A percentile compares a stretch with the other conserved stretches of the same genome.
These are phyloP conservation scores for Jacana jacana DNA, from an alignment of 2,113 vertebrate genomes.

Conservation along the genomic window DNA sequence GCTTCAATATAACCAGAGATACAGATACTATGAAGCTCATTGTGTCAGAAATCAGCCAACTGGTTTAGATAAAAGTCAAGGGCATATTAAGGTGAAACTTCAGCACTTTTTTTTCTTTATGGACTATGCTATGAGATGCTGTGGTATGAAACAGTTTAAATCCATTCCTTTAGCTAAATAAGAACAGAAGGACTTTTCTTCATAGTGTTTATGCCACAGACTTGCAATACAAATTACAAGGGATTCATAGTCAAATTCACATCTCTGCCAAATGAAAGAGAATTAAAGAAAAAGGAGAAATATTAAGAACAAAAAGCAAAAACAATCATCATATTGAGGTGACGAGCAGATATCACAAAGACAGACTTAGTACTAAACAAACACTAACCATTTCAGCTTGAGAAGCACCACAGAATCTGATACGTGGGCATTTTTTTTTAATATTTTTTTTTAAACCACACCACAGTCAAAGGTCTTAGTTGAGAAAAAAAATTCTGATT, in stretches of 20 bases:
- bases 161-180: background rate
- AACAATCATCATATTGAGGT: background rate
- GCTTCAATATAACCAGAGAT: background rate
- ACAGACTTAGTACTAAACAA: background rate
- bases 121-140: background rate
- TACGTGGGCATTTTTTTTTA: background rate
- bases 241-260: background rate
- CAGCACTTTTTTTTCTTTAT: background rate
- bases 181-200: background rate
- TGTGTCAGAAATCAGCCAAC: background rate
- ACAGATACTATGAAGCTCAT: background rate
- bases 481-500: background rate
- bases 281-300: background rate
- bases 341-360: background rate
- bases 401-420: background rate
- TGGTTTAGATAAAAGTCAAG: background rate
- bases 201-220: background rate
- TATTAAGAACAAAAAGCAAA: background rate
- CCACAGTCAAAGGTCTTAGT: background rate
- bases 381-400: background rate
- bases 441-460: background rate
- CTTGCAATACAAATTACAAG: background rate
- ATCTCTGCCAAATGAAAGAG: background rate
- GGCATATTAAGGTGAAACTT: background rate
- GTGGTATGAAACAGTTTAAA: background rate